Evolutionary conservation across 2,113 vertebrate species (phyloP), one percentile per base, ranked within the genome.

Genomic region (Sinocyclocheilus rhinocerous): DNA sequence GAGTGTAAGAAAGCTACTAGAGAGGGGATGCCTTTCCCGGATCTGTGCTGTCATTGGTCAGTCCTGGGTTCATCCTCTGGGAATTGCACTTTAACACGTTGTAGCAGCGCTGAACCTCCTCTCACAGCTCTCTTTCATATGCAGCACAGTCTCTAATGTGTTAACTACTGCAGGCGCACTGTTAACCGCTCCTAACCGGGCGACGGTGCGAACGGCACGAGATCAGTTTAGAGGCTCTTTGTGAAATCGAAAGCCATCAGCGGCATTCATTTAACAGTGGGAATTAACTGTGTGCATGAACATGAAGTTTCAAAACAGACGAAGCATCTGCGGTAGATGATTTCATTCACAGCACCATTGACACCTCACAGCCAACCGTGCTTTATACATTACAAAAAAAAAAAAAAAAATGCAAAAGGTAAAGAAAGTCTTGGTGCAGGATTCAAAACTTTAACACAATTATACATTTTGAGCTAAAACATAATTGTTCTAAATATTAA

Each of bases 21-120:
- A 39, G 85, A 85, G 82, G 88, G 76, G 89, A 84, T 84, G 87
- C 0, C 73, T 79, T 82, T 88, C 86, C 82, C 84, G 85, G 84
- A 90, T 89, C 90, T 91, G 89, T 3, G 48, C 84, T 52, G 78
- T 88, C 75, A 93, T 93, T 94, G 93, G 93, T 84, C 72, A 36
- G 18, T 78, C 65, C 76, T 75, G n/a, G 59, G 75, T 81, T 86
- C 84, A 76, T 72, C 91, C 87, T 88, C 82, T n/a, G 48, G 89
- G 85, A 89, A 89, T 80, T 79, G 70, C 85, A 48, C 84, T 86
- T 26, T 89, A 90, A 88, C 89, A 88, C 86, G 77, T 87, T 61
- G 85, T 87, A 83, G 79, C 70, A 81, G 80, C 84, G 26, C 86
- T 80, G 75, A 77, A 50, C 48, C 80, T 88, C 59, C 72, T 39